Conservation (phyloP, 2,888 invertebrate genomes). For the Acronicta alni region DNA sequence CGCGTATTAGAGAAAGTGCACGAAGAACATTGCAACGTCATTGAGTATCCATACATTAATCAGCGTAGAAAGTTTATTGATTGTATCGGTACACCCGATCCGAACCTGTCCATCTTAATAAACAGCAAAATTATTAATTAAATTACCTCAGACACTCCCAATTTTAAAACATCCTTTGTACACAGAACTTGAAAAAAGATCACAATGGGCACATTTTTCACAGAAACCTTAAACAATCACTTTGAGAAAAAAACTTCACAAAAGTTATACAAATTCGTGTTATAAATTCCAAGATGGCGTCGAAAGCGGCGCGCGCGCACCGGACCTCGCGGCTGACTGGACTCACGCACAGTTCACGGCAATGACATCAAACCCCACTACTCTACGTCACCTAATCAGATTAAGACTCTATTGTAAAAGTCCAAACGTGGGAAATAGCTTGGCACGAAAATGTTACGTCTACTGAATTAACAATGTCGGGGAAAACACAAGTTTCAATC, state of each 20-base stretch:
- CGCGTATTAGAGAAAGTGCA: conserved; percentile 78
- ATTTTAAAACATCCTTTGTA: conserved; percentile 25
- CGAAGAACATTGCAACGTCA: conserved; percentile 69
- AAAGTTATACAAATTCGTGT: conserved; percentile 36
- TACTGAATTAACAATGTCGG: conserved; percentile 74
- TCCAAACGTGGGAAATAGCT: conserved; percentile 51
- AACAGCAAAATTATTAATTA: conserved; percentile 42
- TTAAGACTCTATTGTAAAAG: conserved; percentile 54
- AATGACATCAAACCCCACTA: conserved; percentile 76
- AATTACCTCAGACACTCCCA: conserved; percentile 46
- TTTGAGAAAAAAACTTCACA: conserved; percentile 38
- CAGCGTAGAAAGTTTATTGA: conserved; percentile 81
- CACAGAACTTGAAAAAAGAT: conserved; percentile 24
- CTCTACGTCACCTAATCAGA: conserved; percentile 40
- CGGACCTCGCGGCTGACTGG: conserved; percentile 81
- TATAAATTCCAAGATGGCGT: conserved; percentile 65
- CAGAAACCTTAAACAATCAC: conserved; percentile 31
- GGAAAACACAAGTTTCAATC: conserved; percentile 75
- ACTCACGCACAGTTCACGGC: conserved; percentile 73
- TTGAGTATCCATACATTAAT: conserved; percentile 73
- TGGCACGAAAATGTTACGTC: conserved; percentile 51
- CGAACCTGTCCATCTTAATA: conserved; percentile 51
- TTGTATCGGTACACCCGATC: conserved; percentile 59
- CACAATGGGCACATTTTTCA: conserved; percentile 25
- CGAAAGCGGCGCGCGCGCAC: conserved; percentile 67